Percentiles rank a stretch among this genome's conserved stretches.
phyloP scores from a whole-genome alignment of 2,888 invertebrate species.

The Drosophila prostipennis region DNA sequence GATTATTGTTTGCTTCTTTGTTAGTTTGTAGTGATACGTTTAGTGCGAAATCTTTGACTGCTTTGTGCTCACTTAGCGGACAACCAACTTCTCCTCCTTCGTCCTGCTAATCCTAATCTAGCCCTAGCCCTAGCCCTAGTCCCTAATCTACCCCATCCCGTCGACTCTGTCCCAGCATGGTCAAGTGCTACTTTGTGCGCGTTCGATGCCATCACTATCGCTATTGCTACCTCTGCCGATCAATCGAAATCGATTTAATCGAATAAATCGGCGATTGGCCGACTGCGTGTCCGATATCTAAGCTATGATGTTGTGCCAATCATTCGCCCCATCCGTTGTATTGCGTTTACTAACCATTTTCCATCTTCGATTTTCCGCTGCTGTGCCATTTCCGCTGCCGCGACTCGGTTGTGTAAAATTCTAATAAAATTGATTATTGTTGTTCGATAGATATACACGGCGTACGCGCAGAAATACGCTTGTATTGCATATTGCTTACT shows the following conservation, averaged over 20 bases:
- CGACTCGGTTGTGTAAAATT: slow-evolving; percentile 65
- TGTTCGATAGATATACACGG: slow-evolving; percentile 73
- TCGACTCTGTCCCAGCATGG: slow-evolving; percentile 44
- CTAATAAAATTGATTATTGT: slow-evolving; percentile 79
- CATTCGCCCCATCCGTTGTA: slow-evolving; percentile 5
- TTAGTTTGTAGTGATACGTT: slow-evolving; percentile 70
- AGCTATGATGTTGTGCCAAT: slow-evolving; percentile 2
- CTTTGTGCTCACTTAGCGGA: slow-evolving; percentile 47
- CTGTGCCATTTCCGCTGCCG: slow-evolving; percentile 30
- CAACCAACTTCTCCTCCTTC: slow-evolving; percentile 19
- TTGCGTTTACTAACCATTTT: slow-evolving; percentile 35
- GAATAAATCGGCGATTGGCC: slow-evolving; percentile 10
- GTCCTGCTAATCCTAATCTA: slow-evolving; percentile 40
- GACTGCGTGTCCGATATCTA: background rate
- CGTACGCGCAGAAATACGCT: slow-evolving; percentile 50
- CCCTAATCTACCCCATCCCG: slow-evolving; percentile 28
- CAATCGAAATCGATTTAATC: slow-evolving; percentile 15
- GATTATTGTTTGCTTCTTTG: slow-evolving; percentile 63
- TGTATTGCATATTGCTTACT: slow-evolving; percentile 81
- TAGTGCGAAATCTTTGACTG: slow-evolving; percentile 70
- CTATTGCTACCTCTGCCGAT: slow-evolving; percentile 4
- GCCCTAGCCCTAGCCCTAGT: slow-evolving; percentile 28
- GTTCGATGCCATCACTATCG: slow-evolving; percentile 40
- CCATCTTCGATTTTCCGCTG: slow-evolving; percentile 24
- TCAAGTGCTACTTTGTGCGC: slow-evolving; percentile 66